These are phyloP conservation scores for Cynopterus sphinx DNA, from an alignment of 2,797 vertebrate genomes.

Conservation along the genomic window DNA sequence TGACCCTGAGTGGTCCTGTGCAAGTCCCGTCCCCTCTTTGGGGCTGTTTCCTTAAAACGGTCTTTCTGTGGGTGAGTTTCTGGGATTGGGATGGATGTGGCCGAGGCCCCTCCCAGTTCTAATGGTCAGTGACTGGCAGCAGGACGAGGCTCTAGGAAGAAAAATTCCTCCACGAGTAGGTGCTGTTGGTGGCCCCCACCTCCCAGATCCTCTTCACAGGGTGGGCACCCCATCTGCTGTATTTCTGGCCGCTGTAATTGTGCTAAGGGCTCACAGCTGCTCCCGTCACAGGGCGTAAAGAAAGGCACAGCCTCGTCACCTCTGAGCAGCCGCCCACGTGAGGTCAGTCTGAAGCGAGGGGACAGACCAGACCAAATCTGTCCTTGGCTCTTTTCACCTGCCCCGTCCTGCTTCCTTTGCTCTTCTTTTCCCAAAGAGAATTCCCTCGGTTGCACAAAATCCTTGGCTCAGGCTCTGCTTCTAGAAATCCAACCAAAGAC, in stretches of 20 bases:
- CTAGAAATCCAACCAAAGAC: background rate
- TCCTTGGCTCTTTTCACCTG: background rate
- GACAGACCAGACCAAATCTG: background rate
- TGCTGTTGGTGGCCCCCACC: background rate
- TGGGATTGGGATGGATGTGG: background rate
- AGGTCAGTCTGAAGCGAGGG: background rate
- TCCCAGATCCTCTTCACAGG: background rate
- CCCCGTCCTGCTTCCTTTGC: background rate
- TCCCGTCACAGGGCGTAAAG: background rate
- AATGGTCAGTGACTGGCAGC: background rate
- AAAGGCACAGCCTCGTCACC: background rate
- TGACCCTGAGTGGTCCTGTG: too few species aligned
- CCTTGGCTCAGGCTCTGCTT: background rate
- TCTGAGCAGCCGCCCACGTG: rapidly evolving
- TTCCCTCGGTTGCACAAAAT: background rate
- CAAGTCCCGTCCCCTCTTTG: background rate
- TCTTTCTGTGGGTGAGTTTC: background rate
- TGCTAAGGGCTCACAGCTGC: background rate
- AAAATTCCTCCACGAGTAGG: rapidly evolving
- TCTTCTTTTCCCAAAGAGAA: background rate
- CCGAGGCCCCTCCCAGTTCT: background rate
- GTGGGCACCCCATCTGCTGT: background rate
- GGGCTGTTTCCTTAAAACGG: background rate
- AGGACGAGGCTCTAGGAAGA: background rate
- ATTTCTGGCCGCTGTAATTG: background rate